Evolutionary conservation across 2,113 vertebrate genomes (phyloP).

Genomic region (Hipposideros armiger): DNA sequence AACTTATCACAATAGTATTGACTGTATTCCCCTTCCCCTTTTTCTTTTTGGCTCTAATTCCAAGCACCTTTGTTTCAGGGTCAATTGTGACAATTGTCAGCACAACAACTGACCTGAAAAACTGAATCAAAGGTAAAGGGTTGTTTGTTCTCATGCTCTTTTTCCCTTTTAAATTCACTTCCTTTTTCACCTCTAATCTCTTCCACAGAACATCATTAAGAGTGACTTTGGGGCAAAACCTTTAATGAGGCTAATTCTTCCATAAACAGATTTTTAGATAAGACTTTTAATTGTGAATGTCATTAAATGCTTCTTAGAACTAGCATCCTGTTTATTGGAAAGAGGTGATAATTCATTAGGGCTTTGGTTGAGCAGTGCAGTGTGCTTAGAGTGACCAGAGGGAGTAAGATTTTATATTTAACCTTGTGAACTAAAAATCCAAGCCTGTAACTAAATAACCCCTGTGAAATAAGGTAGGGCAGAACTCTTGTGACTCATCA

Average conservation of each 20-base stretch:
- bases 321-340: conserved; percentile 68
- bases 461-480: conserved; percentile 61
- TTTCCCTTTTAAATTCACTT: conserved; percentile 6
- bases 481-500: not conserved
- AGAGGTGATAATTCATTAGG: conserved; percentile 52
- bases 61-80: not conserved
- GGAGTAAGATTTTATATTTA: not conserved
- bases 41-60: not conserved
- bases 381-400: conserved; percentile 1
- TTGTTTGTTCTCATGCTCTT: not conserved
- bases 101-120: conserved; percentile 3
- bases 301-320: conserved; percentile 72
- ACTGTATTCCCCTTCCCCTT: no score
- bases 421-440: not conserved
- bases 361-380: conserved; percentile 53
- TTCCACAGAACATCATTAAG: conserved; percentile 44
- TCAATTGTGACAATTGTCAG: not conserved
- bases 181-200: not conserved
- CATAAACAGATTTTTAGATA: conserved; percentile 15
- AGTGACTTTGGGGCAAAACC: not conserved
- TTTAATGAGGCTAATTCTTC: conserved; percentile 42
- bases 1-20: no score
- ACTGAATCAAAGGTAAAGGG: not conserved
- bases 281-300: conserved; percentile 42
- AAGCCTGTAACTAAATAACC: conserved; percentile 57